These are phyloP conservation scores for Athene noctua DNA, from an alignment of 2,113 vertebrate genomes.

Conservation along the genomic window DNA sequence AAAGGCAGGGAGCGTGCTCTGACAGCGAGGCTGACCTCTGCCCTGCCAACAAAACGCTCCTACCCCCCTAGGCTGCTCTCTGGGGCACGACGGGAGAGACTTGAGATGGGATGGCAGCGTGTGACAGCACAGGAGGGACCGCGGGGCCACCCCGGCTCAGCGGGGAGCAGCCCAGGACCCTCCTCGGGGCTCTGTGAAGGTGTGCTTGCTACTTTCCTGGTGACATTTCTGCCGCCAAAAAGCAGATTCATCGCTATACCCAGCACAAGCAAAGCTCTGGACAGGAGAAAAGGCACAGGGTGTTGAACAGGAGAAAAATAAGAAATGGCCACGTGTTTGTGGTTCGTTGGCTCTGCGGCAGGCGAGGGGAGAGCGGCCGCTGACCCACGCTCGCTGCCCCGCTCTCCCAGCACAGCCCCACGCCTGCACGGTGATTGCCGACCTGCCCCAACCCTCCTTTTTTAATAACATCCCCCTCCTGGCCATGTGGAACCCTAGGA, in stretches of 20 bases:
- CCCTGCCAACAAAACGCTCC: too few relatives aligned
- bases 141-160: not conserved
- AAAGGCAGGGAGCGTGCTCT: too few relatives aligned
- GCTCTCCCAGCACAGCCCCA: not conserved
- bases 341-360: not conserved
- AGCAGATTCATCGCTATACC: not conserved
- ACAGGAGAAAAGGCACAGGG: not conserved
- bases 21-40: not conserved
- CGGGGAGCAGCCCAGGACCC: not conserved
- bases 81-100: rapidly evolving
- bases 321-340: rapidly evolving
- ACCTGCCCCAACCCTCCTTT: not conserved
- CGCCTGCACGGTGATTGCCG: too few relatives aligned
- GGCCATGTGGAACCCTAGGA: not conserved
- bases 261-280: not conserved
- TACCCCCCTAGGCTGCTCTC: not conserved
- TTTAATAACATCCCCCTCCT: not conserved
- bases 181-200: rapidly evolving
- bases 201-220: too few relatives aligned
- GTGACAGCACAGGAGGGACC: not conserved
- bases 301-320: not conserved
- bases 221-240: not conserved
- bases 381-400: not conserved
- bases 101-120: not conserved
- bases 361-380: not conserved